Base-by-base conservation (phyloP, 2,113 vertebrate species). In the Baryphthengus martii region DNA sequence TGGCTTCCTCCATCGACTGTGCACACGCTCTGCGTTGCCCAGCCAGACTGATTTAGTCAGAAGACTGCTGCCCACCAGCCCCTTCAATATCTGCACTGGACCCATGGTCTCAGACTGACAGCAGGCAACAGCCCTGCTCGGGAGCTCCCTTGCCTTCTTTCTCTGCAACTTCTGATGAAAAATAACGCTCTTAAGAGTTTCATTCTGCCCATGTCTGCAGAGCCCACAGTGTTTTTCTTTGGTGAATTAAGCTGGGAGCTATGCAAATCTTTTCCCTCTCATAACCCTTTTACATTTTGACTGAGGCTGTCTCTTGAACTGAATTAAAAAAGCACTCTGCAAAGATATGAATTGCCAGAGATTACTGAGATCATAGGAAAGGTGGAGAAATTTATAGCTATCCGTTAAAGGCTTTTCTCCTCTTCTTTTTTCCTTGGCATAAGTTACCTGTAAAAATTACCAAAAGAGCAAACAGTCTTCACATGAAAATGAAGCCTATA, bases 251-350 rank as follows among this genome's bases (percentile, higher is more conserved):
- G 39, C 56, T 58, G 37, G 87, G 65, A 67, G 55, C 74, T 84
- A 70, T 78, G 40, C 85, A 93, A 89, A 42, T 83, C 53, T 96
- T 87, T 89, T 94, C 61, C 59, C 37, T 96, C 63, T 76, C 47
- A 49, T 95, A 95, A 95, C 79, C 63, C 45, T 91, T 95, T 88
- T 85, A 49, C 63, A 7, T 95, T 95, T 95, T 83, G 70, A 82
- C 82, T 86, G 77, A 82, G 62, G 56, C 94, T 72, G 19, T 86
- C 84, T 95, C 90, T 56, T 72, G 50, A 92, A 65, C 66, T 67
- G 93, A 94, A 93, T 94, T 95, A 83, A 96, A 92, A 85, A 96
- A 91, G 66, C 82, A 80, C 76, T 93, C 81, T 96, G 80, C 93
- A 89, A 97, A 90, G 85, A 58, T 79, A 88, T 20, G 70, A 78